A percentile compares a stretch with the other conserved stretches of the same genome.
These are phyloP conservation scores for Scaptomyza flava DNA, from an alignment of 2,888 invertebrate genomes.

Conservation along the genomic window DNA sequence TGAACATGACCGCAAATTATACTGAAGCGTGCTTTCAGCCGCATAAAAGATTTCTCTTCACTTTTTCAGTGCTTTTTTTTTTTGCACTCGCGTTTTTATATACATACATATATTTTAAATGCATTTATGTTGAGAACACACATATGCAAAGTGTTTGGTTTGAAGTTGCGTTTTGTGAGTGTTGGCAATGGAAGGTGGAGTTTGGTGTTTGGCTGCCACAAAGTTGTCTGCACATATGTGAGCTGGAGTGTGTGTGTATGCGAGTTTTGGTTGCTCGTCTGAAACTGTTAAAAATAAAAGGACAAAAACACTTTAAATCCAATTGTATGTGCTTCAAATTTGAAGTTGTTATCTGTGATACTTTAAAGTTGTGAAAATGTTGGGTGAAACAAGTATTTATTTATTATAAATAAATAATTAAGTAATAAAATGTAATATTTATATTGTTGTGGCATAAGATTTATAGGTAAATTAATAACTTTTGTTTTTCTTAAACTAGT, in stretches of 20 bases:
- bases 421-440: no score
- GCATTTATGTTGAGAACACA: conserved; percentile 47
- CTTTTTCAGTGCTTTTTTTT: conserved; percentile 13
- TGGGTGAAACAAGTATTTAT: no score
- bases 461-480: no score
- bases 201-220: conserved; percentile 29
- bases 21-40: conserved; percentile 79
- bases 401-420: no score
- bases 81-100: conserved; percentile 24
- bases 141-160: conserved; percentile 64
- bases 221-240: conserved; percentile 27
- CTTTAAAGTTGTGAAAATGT: not conserved
- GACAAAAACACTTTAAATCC: conserved; percentile 32
- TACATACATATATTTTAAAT: conserved; percentile 41
- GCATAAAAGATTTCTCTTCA: conserved; percentile 65
- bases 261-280: conserved; percentile 20
- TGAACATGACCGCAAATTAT: conserved; percentile 83
- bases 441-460: no score
- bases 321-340: conserved; percentile 17
- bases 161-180: conserved; percentile 60
- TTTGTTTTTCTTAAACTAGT: no score
- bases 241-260: conserved; percentile 1
- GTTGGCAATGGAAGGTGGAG: not conserved
- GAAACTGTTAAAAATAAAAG: conserved; percentile 45
- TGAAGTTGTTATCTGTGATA: not conserved